A percentile compares a stretch with the other conserved stretches of the same genome.
Conservation (phyloP, 2,113 vertebrate species). For the Anarhynchus alexandrinus region DNA sequence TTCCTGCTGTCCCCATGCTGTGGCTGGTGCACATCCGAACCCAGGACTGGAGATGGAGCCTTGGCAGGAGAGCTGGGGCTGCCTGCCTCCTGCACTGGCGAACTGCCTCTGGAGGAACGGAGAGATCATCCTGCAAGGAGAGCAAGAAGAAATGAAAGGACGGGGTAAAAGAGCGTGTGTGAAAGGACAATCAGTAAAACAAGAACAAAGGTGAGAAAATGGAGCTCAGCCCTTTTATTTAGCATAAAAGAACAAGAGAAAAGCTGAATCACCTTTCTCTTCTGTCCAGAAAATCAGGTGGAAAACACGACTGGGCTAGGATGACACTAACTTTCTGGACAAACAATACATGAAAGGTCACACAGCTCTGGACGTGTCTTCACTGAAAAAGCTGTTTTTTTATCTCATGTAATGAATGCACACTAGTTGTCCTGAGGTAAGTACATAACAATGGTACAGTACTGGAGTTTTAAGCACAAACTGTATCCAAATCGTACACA, state of each 20-base stretch:
- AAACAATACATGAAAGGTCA: neutral
- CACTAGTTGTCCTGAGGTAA: neutral
- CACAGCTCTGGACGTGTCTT: neutral
- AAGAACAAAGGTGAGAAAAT: neutral
- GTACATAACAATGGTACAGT: neutral
- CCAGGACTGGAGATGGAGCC: neutral
- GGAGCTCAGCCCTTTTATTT: neutral
- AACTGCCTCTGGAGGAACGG: fast-evolving
- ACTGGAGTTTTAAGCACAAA: neutral
- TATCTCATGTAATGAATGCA: neutral
- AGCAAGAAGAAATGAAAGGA: neutral
- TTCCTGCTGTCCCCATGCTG: fast-evolving
- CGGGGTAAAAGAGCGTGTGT: neutral
- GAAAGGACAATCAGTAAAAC: neutral
- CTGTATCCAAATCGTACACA: neutral
- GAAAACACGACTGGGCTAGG: neutral
- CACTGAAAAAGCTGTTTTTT: neutral
- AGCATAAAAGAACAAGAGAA: neutral
- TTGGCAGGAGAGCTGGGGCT: neutral
- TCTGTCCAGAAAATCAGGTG: neutral
- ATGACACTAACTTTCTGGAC: neutral
- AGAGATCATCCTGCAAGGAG: neutral
- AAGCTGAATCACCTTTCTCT: neutral
- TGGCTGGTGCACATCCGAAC: neutral
- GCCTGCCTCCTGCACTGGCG: neutral